Percentiles rank a stretch among this genome's conserved stretches.
phyloP scores from a whole-genome alignment of 35 echinoderm and acorn worm genomes.

The Strongylocentrotus purpuratus region DNA sequence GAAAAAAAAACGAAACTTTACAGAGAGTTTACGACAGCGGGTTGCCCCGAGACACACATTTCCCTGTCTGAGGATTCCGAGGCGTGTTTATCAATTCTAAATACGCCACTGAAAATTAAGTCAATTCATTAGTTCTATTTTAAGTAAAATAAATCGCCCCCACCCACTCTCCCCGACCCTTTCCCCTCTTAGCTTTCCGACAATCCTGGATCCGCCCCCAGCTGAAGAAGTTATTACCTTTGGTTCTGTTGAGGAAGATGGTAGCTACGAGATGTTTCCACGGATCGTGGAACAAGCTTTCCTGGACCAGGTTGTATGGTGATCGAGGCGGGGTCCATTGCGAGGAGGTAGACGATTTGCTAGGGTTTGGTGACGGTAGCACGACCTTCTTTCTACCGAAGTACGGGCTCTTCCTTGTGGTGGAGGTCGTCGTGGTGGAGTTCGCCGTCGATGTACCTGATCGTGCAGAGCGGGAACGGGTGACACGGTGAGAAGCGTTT shows the following conservation, averaged over 20 bases:
- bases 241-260: slow-evolving; percentile 95
- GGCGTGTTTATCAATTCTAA: too few relatives aligned
- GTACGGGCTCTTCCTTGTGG: slow-evolving; percentile 65
- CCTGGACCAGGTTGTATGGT: slow-evolving; percentile 92
- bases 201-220: too few relatives aligned
- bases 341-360: neutral
- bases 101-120: too few relatives aligned
- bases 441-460: neutral
- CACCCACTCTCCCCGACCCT: too few relatives aligned
- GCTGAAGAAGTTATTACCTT: slow-evolving; percentile 52
- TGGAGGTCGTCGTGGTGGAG: neutral
- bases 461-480: neutral
- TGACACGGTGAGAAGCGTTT: neutral
- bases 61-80: too few relatives aligned
- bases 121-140: too few relatives aligned
- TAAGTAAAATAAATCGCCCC: too few relatives aligned
- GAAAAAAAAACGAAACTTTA: too few relatives aligned
- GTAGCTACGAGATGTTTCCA: slow-evolving; percentile 95
- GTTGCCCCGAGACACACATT: too few relatives aligned
- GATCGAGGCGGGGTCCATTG: slow-evolving; percentile 98
- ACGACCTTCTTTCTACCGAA: slow-evolving; percentile 34
- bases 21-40: too few relatives aligned
- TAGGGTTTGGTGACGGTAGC: neutral
- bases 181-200: too few relatives aligned
- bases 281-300: slow-evolving; percentile 94